Evolutionary conservation across 2,888 invertebrate species (phyloP).

Genomic region (Cheilosia variabilis): DNA sequence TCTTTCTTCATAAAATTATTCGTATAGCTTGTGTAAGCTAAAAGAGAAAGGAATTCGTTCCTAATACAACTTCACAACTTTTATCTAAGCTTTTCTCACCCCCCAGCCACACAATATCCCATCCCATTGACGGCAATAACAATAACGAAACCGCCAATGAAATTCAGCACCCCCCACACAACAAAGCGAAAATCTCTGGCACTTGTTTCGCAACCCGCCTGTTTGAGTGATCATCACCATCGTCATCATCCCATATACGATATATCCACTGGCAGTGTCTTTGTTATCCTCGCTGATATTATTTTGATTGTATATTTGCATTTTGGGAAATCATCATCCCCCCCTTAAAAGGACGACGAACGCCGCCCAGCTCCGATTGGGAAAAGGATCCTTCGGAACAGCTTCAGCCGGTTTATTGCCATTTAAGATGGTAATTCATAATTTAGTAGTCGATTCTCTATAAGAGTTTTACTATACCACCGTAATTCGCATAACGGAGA

Average conservation of each 20-base stretch:
- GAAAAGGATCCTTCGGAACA: constrained; percentile 17
- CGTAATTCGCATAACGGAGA: constrained; percentile 17
- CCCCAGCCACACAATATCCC: too few relatives aligned
- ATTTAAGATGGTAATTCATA: constrained; percentile 66
- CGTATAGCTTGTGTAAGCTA: too few relatives aligned
- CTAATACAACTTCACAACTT: too few relatives aligned
- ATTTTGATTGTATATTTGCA: constrained; percentile 60
- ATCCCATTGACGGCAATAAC: background rate
- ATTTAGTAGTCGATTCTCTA: constrained; percentile 44
- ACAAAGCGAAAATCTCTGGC: constrained; percentile 41
- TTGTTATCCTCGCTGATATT: constrained; percentile 50
- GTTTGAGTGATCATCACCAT: constrained; percentile 38
- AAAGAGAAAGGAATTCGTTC: too few relatives aligned
- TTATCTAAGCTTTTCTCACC: too few relatives aligned
- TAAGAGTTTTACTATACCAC: constrained; percentile 5
- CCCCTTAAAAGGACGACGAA: background rate
- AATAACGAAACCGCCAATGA: constrained; percentile 2
- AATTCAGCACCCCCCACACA: background rate
- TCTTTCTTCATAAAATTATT: too few relatives aligned
- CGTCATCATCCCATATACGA: constrained; percentile 24
- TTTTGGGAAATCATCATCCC: constrained; percentile 47
- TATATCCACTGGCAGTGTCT: background rate
- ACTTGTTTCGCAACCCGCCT: constrained; percentile 27
- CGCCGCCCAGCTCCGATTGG: background rate
- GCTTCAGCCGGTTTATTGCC: constrained; percentile 55